Conservation (phyloP, 2,113 vertebrate species). For the Leptobrachium ailaonicum region DNA sequence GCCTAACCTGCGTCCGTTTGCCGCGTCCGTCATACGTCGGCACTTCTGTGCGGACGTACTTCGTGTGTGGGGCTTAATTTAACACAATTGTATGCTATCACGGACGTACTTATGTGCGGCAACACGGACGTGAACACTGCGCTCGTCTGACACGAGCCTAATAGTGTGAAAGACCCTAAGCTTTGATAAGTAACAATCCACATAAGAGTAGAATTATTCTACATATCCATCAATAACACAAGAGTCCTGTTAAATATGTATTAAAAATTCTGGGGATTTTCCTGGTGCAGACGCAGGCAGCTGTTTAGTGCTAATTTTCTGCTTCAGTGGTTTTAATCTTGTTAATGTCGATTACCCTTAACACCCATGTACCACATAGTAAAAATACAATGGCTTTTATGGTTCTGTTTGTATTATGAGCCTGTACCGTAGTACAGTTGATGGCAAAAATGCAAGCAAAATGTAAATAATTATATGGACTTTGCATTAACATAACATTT, state of each 20-base stretch:
- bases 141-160: too few relatives aligned
- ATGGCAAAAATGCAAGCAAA: slow-evolving; percentile 61
- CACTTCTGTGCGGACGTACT: too few relatives aligned
- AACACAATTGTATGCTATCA: too few relatives aligned
- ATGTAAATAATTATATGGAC: slow-evolving; percentile 72
- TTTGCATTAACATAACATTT: slow-evolving; percentile 74
- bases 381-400: background rate
- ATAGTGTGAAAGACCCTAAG: too few relatives aligned
- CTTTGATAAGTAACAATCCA: too few relatives aligned
- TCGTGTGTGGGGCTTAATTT: too few relatives aligned
- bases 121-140: too few relatives aligned
- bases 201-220: background rate
- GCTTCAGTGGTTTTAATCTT: slow-evolving; percentile 6
- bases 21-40: too few relatives aligned
- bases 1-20: too few relatives aligned
- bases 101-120: too few relatives aligned
- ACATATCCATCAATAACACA: background rate
- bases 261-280: slow-evolving; percentile 18
- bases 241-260: background rate
- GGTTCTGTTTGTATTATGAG: slow-evolving; percentile 4
- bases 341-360: slow-evolving; percentile 2
- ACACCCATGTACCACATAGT: slow-evolving; percentile 1
- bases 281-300: background rate
- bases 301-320: slow-evolving; percentile 17
- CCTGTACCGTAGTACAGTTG: slow-evolving; percentile 58